These are phyloP conservation scores for Corythornis madagascariensis DNA, from an alignment of 2,113 vertebrate species.

Conservation along the genomic window DNA sequence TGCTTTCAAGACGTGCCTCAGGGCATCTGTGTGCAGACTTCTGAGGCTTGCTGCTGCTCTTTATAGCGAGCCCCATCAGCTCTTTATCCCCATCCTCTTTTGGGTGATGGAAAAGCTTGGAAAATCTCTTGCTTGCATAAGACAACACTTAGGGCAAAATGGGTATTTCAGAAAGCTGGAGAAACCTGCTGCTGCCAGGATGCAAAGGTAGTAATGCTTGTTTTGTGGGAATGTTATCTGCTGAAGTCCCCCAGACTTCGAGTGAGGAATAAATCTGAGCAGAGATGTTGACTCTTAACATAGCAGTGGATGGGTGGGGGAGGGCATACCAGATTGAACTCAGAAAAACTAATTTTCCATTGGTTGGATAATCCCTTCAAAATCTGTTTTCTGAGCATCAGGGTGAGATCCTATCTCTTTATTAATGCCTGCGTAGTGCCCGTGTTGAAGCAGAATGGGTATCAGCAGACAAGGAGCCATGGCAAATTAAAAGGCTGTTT, in stretches of 20 bases:
- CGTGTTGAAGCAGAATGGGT: background rate
- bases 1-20: background rate
- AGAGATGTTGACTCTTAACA: background rate
- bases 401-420: background rate
- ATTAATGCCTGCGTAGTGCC: background rate
- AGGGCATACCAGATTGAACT: background rate
- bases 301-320: background rate
- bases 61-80: background rate
- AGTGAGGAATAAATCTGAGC: background rate
- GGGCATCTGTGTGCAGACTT: background rate
- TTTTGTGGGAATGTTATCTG: background rate
- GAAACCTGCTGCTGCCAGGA: background rate
- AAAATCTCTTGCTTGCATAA: background rate
- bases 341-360: background rate
- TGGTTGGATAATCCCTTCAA: conserved; percentile 18
- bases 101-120: no score
- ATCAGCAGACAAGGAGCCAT: fast-evolving
- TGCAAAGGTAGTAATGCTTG: background rate
- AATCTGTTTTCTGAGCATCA: conserved; percentile 32
- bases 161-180: background rate
- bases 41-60: background rate
- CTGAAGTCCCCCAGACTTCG: background rate
- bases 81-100: background rate
- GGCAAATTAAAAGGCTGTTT: background rate
- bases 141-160: background rate